Evolutionary conservation across 2,113 vertebrate species (phyloP).

Genomic region (Cololabis saira): DNA sequence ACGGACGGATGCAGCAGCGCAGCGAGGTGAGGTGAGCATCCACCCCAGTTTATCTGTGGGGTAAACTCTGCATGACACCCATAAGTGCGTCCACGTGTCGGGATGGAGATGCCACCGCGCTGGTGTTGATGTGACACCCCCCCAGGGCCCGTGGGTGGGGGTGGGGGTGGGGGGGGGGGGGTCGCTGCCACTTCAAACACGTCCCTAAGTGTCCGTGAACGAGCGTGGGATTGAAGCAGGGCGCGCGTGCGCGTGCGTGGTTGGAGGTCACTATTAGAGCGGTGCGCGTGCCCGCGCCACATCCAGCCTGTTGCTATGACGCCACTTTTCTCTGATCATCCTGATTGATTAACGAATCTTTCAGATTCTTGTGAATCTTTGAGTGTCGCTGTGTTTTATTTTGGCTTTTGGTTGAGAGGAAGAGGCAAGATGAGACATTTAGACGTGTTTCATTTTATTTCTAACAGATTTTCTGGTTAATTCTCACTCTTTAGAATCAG

Average conservation of each 20-base stretch:
- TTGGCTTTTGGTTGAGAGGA: no score
- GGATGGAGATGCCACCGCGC: constrained; percentile 30
- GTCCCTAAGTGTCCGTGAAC: constrained; percentile 4
- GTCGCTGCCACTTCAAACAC: constrained; percentile 35
- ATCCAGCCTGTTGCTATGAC: no score
- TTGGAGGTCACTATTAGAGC: not conserved
- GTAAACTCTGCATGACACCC: constrained; percentile 16
- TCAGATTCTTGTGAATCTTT: no score
- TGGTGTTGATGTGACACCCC: constrained; percentile 48
- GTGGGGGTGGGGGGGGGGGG: no score
- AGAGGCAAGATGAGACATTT: no score
- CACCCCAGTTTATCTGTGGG: constrained; percentile 9
- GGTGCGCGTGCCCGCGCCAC: no score
- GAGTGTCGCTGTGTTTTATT: no score
- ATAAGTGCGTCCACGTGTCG: constrained; percentile 4
- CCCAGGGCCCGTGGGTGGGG: constrained; percentile 30
- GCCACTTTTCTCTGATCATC: no score
- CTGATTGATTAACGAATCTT: no score
- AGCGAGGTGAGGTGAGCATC: constrained; percentile 14
- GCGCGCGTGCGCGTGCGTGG: not conserved
- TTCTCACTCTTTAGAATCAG: no score
- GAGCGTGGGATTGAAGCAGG: constrained; percentile 2
- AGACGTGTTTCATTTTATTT: no score
- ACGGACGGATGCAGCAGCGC: constrained; percentile 50
- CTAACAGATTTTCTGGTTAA: no score